Evolutionary conservation across 2,888 invertebrate genomes (phyloP).

Genomic region (Liposcelis brunnea): DNA sequence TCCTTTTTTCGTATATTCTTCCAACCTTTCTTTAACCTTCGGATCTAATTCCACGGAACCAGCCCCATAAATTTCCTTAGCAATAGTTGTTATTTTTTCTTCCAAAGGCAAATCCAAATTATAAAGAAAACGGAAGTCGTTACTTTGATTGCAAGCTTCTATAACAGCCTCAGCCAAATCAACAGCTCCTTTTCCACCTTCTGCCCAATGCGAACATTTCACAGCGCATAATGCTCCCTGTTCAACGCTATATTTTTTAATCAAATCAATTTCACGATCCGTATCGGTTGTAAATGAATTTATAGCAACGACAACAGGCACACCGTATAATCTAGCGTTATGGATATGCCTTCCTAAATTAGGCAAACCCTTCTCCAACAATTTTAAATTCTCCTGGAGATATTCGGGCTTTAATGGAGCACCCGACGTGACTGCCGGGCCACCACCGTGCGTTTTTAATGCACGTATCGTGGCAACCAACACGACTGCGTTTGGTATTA

Average conservation of each 20-base stretch:
- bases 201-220: constrained; percentile 73
- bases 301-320: constrained; percentile 88
- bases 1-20: constrained; percentile 58
- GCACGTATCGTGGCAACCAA: constrained; percentile 87
- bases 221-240: constrained; percentile 81
- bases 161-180: constrained; percentile 77
- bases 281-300: constrained; percentile 85
- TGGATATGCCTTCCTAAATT: constrained; percentile 88
- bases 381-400: constrained; percentile 63
- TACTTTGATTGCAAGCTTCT: constrained; percentile 42
- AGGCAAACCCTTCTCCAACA: constrained; percentile 69
- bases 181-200: constrained; percentile 76
- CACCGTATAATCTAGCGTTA: constrained; percentile 73
- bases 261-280: constrained; percentile 58
- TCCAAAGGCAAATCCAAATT: constrained; percentile 50
- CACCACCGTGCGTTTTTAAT: constrained; percentile 98
- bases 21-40: constrained; percentile 50
- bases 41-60: constrained; percentile 58
- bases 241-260: constrained; percentile 49
- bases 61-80: constrained; percentile 93
- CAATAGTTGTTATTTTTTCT: constrained; percentile 77
- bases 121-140: constrained; percentile 51
- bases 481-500: constrained; percentile 74
- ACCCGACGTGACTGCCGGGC: constrained; percentile 73
- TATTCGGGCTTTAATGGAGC: constrained; percentile 73